These are phyloP conservation scores for Trogon surrucura DNA, from an alignment of 2,113 vertebrate genomes.

Conservation along the genomic window DNA sequence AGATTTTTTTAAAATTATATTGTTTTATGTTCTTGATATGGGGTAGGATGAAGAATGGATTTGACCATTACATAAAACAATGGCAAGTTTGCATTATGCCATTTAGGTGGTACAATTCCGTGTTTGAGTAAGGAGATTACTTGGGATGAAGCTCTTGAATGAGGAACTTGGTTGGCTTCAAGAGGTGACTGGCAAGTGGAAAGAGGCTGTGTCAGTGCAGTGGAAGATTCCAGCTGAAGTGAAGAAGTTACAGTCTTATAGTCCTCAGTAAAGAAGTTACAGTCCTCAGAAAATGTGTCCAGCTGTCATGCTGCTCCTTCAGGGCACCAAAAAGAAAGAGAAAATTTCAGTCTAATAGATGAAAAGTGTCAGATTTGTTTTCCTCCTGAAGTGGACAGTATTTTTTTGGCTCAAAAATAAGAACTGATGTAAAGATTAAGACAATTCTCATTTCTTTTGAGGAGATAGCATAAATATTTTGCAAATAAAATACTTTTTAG, in stretches of 20 bases:
- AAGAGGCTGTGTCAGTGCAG: background rate
- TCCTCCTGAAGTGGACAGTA: background rate
- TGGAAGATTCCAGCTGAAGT: background rate
- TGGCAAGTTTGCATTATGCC: background rate
- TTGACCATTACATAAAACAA: background rate
- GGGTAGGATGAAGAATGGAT: background rate
- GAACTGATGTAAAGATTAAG: slow-evolving; percentile 17
- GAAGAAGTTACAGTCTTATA: background rate
- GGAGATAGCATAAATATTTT: slow-evolving; percentile 36
- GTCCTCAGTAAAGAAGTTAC: background rate
- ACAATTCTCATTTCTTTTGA: background rate
- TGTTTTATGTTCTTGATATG: background rate
- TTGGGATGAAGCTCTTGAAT: background rate
- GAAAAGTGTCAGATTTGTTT: background rate
- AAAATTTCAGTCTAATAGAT: background rate
- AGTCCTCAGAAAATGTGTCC: background rate
- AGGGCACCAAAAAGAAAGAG: background rate
- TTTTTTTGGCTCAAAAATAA: slow-evolving; percentile 24
- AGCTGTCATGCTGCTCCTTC: background rate
- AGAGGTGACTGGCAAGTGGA: background rate
- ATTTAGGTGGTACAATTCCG: background rate
- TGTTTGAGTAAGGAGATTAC: background rate
- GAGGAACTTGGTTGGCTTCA: background rate
- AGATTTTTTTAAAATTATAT: background rate
- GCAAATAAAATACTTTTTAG: background rate